phyloP scores from a whole-genome alignment of 2,888 invertebrate genomes.

The Hyppa rectilinea region DNA sequence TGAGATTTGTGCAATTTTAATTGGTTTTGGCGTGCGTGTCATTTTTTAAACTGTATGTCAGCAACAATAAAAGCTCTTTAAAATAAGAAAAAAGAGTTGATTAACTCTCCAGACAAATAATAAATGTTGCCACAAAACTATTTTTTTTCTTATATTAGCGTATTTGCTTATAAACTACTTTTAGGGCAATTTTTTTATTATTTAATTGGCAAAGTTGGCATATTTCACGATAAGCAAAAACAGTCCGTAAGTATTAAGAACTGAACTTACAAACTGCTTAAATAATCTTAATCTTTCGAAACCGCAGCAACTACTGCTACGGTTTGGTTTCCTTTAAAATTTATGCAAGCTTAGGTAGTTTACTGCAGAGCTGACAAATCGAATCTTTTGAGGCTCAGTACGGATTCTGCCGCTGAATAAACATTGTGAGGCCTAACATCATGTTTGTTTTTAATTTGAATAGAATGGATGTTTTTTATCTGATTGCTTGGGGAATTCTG shows the following conservation, averaged over 20 bases:
- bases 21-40: too few relatives aligned
- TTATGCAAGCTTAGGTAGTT: conserved; percentile 53
- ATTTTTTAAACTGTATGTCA: too few relatives aligned
- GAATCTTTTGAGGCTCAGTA: conserved; percentile 46
- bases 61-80: too few relatives aligned
- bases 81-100: too few relatives aligned
- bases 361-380: conserved; percentile 51
- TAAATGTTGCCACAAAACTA: too few relatives aligned
- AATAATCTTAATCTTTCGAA: conserved; percentile 44
- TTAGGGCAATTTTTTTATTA: too few relatives aligned
- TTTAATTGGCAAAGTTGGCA: too few relatives aligned
- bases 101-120: too few relatives aligned
- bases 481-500: conserved; percentile 22
- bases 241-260: not conserved
- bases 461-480: conserved; percentile 15
- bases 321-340: conserved; percentile 41
- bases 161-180: too few relatives aligned
- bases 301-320: conserved; percentile 12
- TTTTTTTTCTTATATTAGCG: too few relatives aligned
- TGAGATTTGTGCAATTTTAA: too few relatives aligned
- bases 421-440: conserved; percentile 28
- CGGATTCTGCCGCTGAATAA: conserved; percentile 31
- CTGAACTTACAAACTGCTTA: conserved; percentile 2
- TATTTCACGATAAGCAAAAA: not conserved
- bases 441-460: conserved; percentile 51